Base-by-base conservation (phyloP, 1,140 invertebrate species). In the Trichonephila clavipes region DNA sequence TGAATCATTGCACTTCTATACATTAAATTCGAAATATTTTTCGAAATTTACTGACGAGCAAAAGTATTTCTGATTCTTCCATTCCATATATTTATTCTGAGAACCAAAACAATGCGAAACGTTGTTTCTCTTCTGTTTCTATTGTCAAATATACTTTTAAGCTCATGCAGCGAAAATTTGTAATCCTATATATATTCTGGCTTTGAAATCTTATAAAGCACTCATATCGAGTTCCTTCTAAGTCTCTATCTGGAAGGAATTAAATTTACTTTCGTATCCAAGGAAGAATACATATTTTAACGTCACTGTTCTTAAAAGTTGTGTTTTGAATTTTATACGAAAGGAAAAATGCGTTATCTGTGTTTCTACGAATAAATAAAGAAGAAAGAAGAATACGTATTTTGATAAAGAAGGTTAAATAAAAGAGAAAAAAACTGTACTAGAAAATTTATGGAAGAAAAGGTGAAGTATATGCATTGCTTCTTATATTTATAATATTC, bases 181-280 rank as follows among this genome's bases (percentile, higher is more conserved):
- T 77, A 77, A 77, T 77, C 72, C 72, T 16, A 34, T 77, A 77
- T 40, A 18, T 34, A 77, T 77, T 77, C 28, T 77, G 72, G 72
- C 14, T 40, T 18, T 6, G 72, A 40, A 77, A 77, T 34, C 28
- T 77, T 16, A 7, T 40, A 18, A 4, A 77, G 16, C 28, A 12
- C 16, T 77, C 34, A 34, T 77, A 77, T 77, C 72, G 28, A 19
- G 12, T 77, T 77, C 28, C 16, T 77, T 40, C 16, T 16, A 40
- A 16, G 28, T 5, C 10, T 77, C 28, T 19, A 18, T 40, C 34
- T 40, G 34, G 28, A 77, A 77, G 72, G 72, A 77, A 77, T 77
- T 5, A 77, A 34, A 77, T 77, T 77, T 77, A 77, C 72, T 77
- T 77, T 34, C 18, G 16, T 19, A 77, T 40, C 34, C 34, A 28